These are phyloP conservation scores for Chromobotia macracanthus DNA, from an alignment of 2,797 vertebrate genomes.

Conservation along the genomic window DNA sequence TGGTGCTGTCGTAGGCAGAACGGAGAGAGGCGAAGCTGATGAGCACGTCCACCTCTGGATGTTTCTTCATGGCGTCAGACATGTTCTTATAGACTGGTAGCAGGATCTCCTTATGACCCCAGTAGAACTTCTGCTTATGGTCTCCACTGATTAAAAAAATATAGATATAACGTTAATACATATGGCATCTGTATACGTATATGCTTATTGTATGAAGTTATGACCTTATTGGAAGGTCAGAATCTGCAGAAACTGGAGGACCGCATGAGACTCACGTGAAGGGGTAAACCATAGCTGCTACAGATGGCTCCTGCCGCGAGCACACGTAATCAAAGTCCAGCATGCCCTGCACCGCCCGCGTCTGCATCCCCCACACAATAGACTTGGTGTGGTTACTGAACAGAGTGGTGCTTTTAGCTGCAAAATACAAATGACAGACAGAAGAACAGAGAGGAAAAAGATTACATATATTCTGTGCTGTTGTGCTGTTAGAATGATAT, in stretches of 20 bases:
- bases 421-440: not conserved
- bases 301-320: conserved; percentile 88
- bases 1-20: conserved; percentile 93
- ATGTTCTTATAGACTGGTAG: conserved; percentile 97
- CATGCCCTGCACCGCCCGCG: conserved; percentile 96
- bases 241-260: too few relatives aligned
- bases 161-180: not conserved
- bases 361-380: conserved; percentile 99
- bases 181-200: not conserved
- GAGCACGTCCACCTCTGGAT: conserved; percentile 91
- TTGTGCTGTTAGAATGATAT: too few relatives aligned
- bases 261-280: conserved; percentile 95
- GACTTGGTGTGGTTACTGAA: conserved; percentile 92
- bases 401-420: conserved; percentile 91
- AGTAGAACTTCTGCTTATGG: conserved; percentile 99
- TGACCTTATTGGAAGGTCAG: too few relatives aligned
- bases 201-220: too few relatives aligned
- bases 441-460: conserved; percentile 18
- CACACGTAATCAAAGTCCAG: conserved; percentile 98
- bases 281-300: conserved; percentile 96
- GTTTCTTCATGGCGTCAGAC: conserved; percentile 94
- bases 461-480: too few relatives aligned
- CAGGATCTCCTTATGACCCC: conserved; percentile 97
- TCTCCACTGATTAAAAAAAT: conserved; percentile 81
- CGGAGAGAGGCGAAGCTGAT: conserved; percentile 98